Conservation (phyloP, 2,797 vertebrate species). For the Xiphophorus birchmanni region DNA sequence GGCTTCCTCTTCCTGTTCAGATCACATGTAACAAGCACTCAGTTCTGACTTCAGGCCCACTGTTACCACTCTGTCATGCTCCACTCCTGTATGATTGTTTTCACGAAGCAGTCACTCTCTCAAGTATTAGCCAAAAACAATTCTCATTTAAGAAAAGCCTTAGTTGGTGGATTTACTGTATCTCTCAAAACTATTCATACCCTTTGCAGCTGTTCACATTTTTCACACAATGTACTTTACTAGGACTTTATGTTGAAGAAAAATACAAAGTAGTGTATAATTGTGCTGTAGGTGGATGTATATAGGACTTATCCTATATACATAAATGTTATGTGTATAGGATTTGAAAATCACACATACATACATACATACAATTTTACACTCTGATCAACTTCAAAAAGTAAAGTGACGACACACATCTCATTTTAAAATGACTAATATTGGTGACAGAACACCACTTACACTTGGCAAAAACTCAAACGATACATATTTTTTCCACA, state of each 20-base stretch:
- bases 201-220: background rate
- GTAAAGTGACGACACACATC: background rate
- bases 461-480: background rate
- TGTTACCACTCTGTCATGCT: background rate
- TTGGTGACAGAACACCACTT: background rate
- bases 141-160: background rate
- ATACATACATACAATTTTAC: too few species aligned
- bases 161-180: background rate
- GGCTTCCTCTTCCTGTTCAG: slow-evolving; percentile 4
- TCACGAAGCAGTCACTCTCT: background rate
- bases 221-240: background rate
- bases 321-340: too few species aligned
- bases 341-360: too few species aligned
- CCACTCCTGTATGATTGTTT: background rate
- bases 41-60: background rate
- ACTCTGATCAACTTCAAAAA: background rate
- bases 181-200: background rate
- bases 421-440: background rate
- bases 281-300: background rate
- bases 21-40: background rate
- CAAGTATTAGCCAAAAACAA: background rate
- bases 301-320: too few species aligned
- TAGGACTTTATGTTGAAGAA: background rate
- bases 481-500: slow-evolving; percentile 74
- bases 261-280: background rate